Conservation (phyloP, 2,888 invertebrate species). For the Cephus runcator region DNA sequence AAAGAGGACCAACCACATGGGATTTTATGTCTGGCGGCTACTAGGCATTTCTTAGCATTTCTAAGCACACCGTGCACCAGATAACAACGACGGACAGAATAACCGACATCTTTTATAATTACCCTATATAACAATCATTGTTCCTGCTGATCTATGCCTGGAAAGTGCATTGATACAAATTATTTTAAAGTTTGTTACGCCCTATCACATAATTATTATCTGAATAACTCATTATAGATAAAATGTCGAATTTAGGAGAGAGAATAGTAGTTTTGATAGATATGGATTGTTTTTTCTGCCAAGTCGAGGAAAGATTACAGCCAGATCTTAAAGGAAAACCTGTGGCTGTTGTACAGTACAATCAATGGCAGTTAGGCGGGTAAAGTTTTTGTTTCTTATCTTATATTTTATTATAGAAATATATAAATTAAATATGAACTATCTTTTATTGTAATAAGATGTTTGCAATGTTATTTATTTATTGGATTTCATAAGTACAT, state of each 20-base stretch:
- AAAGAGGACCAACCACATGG: neutral
- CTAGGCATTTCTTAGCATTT: neutral
- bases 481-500: too few species aligned
- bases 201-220: too few species aligned
- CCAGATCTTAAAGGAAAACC: constrained; percentile 88
- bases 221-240: neutral
- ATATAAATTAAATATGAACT: neutral
- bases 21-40: neutral
- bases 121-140: too few species aligned
- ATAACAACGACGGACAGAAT: too few species aligned
- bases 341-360: constrained; percentile 96
- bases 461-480: too few species aligned
- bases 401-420: neutral
- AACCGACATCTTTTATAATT: too few species aligned
- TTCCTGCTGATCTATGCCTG: too few species aligned
- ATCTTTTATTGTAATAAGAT: too few species aligned
- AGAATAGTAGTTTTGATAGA: constrained; percentile 89
- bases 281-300: constrained; percentile 99
- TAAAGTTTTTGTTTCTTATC: constrained; percentile 63
- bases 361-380: constrained; percentile 94
- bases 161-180: too few species aligned
- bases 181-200: too few species aligned
- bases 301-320: constrained; percentile 94
- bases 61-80: neutral
- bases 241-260: constrained; percentile 68